Base-by-base conservation (phyloP, 2,797 vertebrate species). In the Esox masquinongy region DNA sequence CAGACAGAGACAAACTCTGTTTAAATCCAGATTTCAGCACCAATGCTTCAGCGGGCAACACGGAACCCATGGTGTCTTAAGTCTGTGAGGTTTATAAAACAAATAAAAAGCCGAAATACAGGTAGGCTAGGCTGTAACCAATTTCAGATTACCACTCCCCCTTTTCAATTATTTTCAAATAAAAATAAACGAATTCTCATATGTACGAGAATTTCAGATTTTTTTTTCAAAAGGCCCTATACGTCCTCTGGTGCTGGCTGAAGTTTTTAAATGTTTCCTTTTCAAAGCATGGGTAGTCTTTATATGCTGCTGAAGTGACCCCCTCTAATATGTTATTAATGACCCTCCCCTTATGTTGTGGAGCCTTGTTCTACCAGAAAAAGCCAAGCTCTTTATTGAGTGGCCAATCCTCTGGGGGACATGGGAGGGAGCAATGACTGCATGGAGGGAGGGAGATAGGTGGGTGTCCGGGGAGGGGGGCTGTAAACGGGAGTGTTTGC, bases 291-390 rank as follows among this genome's bases (percentile, higher is more conserved):
- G 88, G 64, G 84, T 83, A 87, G 89, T 81, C 87, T 94, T 92
- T 95, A 95, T 96, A 96, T 91, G 90, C 91, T 91, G 91, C 89
- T 84, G 92, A 85, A 82, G 88, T 94, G 94, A 95, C 94, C 94
- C 81, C 77, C 91, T 91, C 94, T 96, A 95, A 96, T 96, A 95
- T 94, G 94, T 95, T 95, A 95, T 95, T 95, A 96, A 95, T 95
- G 94, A 95, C 94, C 94, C 92, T 82, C 86, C 90, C 93, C 93
- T 94, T 93, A 94, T 93, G 94, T 85, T 81, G 90, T 86, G 80
- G 89, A 93, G 92, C 92, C 92, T 94, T 88, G 91, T 90, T 86
- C 91, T 82, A 91, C 88, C 88, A 86, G 80, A 84, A 82, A 84
- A 78, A 80, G 76, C 85, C 81, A 82, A 85, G 83, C 82, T 80